Conservation (phyloP, 1,140 invertebrate species). For the Procambarus clarkii region DNA sequence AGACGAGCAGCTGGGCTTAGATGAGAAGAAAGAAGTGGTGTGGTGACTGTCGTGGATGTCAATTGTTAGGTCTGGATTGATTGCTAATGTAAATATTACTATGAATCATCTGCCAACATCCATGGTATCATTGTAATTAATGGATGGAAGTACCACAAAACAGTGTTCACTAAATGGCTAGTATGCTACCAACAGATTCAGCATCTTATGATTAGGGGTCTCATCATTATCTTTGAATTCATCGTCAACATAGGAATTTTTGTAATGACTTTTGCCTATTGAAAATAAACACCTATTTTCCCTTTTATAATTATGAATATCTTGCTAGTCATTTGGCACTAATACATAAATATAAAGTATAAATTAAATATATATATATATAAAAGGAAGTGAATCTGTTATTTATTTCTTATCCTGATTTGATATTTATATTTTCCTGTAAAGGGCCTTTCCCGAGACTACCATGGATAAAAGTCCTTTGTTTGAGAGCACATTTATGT, state of each 20-base stretch:
- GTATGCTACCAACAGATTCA: conserved; percentile 37
- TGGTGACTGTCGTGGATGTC: conserved; percentile 52
- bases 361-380: conserved; percentile 50
- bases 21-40: conserved; percentile 27
- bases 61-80: conserved; percentile 43
- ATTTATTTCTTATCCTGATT: conserved; percentile 16
- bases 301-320: conserved; percentile 45
- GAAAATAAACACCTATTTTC: background rate
- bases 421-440: conserved; percentile 47
- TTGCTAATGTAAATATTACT: conserved; percentile 48
- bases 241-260: background rate
- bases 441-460: conserved; percentile 51
- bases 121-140: conserved; percentile 31
- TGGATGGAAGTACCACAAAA: conserved; percentile 22
- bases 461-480: background rate
- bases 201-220: background rate
- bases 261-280: conserved; percentile 2
- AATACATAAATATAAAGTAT: conserved; percentile 36
- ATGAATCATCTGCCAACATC: conserved; percentile 50
- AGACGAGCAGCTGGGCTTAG: conserved; percentile 37
- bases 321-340: conserved; percentile 41
- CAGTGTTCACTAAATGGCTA: conserved; percentile 48
- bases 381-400: background rate
- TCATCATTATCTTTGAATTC: background rate
- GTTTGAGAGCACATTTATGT: background rate